A percentile compares a stretch with the other conserved stretches of the same genome.
phyloP scores from a whole-genome alignment of 1,140 invertebrate species.

The Periplaneta americana region DNA sequence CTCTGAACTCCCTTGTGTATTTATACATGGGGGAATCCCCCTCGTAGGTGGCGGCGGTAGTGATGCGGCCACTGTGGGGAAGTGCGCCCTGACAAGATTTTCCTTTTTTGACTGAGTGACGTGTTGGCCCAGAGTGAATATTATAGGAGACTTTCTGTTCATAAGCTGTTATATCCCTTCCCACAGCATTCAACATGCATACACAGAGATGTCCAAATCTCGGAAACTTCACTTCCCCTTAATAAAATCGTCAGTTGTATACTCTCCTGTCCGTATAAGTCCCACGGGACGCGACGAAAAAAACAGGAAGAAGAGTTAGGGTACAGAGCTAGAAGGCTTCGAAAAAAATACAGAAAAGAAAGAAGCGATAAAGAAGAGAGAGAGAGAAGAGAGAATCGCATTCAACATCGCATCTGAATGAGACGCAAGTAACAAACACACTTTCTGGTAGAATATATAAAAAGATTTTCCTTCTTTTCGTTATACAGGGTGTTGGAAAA shows the following conservation, averaged over 20 bases:
- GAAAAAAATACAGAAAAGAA: too few relatives aligned
- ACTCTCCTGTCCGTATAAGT: slow-evolving; percentile 4
- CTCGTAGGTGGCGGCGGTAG: not conserved
- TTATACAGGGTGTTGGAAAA: too few relatives aligned
- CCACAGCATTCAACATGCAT: not conserved
- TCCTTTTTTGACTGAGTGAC: slow-evolving; percentile 14
- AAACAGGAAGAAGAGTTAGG: not conserved
- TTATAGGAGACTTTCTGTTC: not conserved
- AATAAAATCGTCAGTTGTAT: slow-evolving; percentile 7
- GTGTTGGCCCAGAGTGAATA: not conserved
- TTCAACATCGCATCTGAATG: not conserved
- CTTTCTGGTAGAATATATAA: not conserved
- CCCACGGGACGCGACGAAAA: not conserved
- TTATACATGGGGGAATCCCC: not conserved
- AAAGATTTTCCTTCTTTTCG: not conserved
- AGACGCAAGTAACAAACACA: not conserved
- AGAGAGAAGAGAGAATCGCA: not conserved
- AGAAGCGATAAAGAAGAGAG: too few relatives aligned
- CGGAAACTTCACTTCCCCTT: not conserved
- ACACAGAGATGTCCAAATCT: slow-evolving; percentile 1
- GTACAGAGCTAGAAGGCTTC: not conserved
- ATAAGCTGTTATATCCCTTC: not conserved
- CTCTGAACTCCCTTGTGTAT: not conserved
- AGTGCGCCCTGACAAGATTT: slow-evolving; percentile 4
- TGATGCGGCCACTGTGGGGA: not conserved